Evolutionary conservation across 2,113 vertebrate genomes (phyloP).

Genomic region (Pelvicachromis taeniatus): DNA sequence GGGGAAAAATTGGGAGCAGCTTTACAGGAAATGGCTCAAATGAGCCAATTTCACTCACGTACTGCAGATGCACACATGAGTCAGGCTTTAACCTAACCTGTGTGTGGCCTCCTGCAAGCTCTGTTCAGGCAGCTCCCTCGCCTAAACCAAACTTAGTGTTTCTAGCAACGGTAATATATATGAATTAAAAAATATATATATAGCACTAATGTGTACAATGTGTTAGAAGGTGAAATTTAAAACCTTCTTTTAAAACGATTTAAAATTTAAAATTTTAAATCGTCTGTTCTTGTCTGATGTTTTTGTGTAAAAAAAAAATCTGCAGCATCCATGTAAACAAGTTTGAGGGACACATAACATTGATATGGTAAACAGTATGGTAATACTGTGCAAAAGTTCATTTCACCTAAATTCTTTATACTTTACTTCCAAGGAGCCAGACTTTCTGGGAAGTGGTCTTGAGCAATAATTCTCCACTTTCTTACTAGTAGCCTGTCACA

Average conservation of each 20-base stretch:
- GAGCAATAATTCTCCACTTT: background rate
- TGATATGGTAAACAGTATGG: background rate
- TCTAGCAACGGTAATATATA: background rate
- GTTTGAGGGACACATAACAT: background rate
- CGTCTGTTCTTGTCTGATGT: background rate
- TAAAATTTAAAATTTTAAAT: too few relatives aligned
- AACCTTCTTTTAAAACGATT: too few relatives aligned
- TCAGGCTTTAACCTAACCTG: background rate
- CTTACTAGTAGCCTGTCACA: background rate
- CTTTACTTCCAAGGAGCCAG: background rate
- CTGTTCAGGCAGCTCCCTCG: background rate
- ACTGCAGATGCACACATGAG: background rate
- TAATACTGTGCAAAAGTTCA: background rate
- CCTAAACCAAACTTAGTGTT: background rate
- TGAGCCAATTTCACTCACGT: background rate
- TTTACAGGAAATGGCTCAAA: background rate
- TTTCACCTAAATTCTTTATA: background rate
- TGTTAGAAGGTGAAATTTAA: background rate
- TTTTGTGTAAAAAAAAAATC: background rate
- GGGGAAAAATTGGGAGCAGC: background rate
- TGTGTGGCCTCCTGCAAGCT: background rate
- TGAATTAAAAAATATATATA: background rate
- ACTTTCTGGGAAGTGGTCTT: background rate
- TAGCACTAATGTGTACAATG: background rate
- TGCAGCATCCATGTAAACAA: background rate